Evolutionary conservation across 2,888 invertebrate genomes (phyloP).

Genomic region (Pharmacophagus antenor): DNA sequence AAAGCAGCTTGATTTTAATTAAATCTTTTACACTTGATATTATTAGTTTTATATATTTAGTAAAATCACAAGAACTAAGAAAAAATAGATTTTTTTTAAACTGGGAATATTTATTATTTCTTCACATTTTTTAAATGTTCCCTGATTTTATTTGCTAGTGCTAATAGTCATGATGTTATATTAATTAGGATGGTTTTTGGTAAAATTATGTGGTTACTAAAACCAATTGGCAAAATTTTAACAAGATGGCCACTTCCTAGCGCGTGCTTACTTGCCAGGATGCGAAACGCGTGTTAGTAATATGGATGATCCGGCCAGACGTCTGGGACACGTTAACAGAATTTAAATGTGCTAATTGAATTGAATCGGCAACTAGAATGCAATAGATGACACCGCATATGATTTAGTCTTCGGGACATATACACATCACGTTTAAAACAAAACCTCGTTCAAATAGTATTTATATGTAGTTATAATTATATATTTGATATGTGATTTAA

Average conservation of each 20-base stretch:
- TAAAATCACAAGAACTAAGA: background rate
- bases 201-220: background rate
- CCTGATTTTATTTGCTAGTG: too few species aligned
- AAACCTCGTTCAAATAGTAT: conserved; percentile 4
- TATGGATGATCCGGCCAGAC: conserved; percentile 72
- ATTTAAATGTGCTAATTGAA: conserved; percentile 72
- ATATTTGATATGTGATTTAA: too few species aligned
- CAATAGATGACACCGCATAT: conserved; percentile 53
- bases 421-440: background rate
- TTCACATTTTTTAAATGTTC: too few species aligned
- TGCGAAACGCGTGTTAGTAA: conserved; percentile 61
- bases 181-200: too few species aligned
- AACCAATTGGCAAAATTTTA: conserved; percentile 34
- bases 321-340: conserved; percentile 60
- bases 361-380: conserved; percentile 67
- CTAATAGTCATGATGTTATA: too few species aligned
- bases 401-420: conserved; percentile 24
- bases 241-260: conserved; percentile 60
- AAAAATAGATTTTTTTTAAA: too few species aligned
- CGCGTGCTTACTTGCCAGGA: conserved; percentile 62
- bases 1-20: conserved; percentile 46
- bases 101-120: too few species aligned
- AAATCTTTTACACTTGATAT: background rate
- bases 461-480: background rate
- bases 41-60: background rate